Percentiles rank a stretch among this genome's conserved stretches.
Conservation (phyloP, 2,113 vertebrate species). For the Limnothrissa miodon region DNA sequence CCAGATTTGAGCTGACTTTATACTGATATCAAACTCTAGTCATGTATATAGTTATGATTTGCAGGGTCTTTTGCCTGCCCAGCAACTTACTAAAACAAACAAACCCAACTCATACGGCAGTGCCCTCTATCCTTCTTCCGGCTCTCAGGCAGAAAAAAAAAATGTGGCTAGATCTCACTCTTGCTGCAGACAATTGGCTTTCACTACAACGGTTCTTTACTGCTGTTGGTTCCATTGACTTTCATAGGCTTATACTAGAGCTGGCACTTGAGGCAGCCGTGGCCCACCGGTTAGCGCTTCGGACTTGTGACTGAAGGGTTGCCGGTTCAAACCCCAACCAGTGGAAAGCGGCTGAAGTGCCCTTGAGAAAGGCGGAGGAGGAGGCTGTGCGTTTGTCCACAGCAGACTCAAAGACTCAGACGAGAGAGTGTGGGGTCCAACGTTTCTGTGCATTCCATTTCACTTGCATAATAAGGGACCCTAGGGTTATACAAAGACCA, state of each 20-base stretch:
- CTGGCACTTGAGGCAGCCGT: too few species aligned
- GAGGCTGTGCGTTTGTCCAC: neutral
- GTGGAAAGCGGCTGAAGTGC: too few species aligned
- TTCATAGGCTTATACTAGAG: neutral
- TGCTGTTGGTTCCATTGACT: neutral
- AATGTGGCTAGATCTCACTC: neutral
- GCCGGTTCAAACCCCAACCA: too few species aligned
- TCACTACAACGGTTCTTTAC: neutral
- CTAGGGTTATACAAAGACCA: neutral
- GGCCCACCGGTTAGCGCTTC: too few species aligned
- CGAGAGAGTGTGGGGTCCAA: slow-evolving; percentile 29
- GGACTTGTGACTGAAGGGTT: too few species aligned
- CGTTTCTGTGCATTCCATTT: slow-evolving; percentile 33
- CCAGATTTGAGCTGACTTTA: slow-evolving; percentile 52
- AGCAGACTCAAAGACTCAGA: neutral
- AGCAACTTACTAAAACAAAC: slow-evolving; percentile 2
- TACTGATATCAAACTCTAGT: slow-evolving; percentile 54
- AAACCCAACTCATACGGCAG: neutral
- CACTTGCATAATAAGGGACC: neutral
- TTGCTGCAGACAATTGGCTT: neutral
- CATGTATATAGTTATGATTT: slow-evolving; percentile 3
- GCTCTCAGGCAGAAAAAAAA: neutral
- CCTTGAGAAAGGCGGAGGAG: too few species aligned
- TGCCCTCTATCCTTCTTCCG: neutral
- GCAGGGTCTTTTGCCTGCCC: neutral